Percentiles rank a stretch among this genome's conserved stretches.
Evolutionary conservation across 2,888 invertebrate genomes (phyloP).

Genomic region (Odontocolon sp.): DNA sequence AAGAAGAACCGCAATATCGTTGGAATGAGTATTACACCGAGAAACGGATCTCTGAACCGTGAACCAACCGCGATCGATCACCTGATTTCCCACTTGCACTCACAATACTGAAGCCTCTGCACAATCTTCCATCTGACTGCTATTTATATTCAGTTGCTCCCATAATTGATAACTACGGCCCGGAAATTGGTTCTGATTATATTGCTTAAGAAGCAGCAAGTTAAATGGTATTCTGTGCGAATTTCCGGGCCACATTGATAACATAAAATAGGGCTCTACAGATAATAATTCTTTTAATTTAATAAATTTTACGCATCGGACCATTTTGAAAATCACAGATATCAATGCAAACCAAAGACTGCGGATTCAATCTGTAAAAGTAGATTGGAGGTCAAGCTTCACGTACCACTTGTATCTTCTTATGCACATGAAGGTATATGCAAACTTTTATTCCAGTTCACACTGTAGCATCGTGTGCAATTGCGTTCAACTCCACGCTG

Average conservation of each 20-base stretch:
- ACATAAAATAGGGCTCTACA: too few relatives aligned
- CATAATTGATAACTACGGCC: neutral
- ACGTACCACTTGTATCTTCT: too few relatives aligned
- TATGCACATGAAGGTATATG: too few relatives aligned
- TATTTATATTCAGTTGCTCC: neutral
- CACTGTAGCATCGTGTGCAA: neutral
- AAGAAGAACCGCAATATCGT: constrained; percentile 39
- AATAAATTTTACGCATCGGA: too few relatives aligned
- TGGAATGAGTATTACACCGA: constrained; percentile 35
- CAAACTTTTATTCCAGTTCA: constrained; percentile 20
- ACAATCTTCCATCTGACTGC: neutral
- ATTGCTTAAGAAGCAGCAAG: neutral
- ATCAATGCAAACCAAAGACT: too few relatives aligned
- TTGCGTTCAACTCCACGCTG: constrained; percentile 16
- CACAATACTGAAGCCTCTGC: neutral
- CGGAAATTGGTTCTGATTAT: neutral
- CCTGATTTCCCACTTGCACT: constrained; percentile 26
- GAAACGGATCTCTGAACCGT: constrained; percentile 39
- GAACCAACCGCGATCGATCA: constrained; percentile 49
- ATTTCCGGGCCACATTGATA: neutral
- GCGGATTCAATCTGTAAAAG: too few relatives aligned
- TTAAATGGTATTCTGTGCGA: neutral
- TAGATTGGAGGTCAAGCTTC: too few relatives aligned
- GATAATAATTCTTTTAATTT: too few relatives aligned
- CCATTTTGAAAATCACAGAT: too few relatives aligned